phyloP scores from a whole-genome alignment of 2,888 invertebrate species.

The Philaethria dido region DNA sequence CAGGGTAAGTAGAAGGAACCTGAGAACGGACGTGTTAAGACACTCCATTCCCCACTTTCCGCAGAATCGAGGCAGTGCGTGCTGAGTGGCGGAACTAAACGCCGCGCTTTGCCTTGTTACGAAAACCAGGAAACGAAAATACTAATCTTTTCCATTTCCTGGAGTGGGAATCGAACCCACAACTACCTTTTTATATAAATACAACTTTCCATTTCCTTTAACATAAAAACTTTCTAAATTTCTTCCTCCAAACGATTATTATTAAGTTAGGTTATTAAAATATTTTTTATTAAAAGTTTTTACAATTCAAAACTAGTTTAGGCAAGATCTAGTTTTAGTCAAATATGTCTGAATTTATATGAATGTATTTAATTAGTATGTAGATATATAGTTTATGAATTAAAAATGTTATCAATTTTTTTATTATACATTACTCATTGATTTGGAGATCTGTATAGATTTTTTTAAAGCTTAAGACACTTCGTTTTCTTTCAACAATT shows the following conservation, averaged over 20 bases:
- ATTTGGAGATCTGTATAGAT: neutral
- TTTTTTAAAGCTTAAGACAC: neutral
- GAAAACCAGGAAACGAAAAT: no score
- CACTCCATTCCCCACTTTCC: no score
- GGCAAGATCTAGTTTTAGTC: conserved; percentile 15
- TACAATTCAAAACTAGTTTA: conserved; percentile 14
- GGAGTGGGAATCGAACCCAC: no score
- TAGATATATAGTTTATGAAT: neutral
- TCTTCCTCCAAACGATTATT: neutral
- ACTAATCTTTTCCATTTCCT: no score
- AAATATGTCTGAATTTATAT: neutral
- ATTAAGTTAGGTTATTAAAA: conserved; percentile 1
- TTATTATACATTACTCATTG: neutral
- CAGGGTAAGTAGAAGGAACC: no score
- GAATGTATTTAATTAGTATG: neutral
- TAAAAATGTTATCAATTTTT: conserved; percentile 2
- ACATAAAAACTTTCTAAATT: neutral
- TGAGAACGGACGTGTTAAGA: no score
- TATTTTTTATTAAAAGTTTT: conserved; percentile 22
- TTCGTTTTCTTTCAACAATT: no score
- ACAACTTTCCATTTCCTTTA: no score
- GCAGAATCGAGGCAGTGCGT: no score
- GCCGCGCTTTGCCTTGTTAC: no score
- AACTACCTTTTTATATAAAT: no score
- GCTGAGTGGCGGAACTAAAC: no score